Evolutionary conservation across 1,140 invertebrate genomes (phyloP).

Genomic region (Aethina tumida): DNA sequence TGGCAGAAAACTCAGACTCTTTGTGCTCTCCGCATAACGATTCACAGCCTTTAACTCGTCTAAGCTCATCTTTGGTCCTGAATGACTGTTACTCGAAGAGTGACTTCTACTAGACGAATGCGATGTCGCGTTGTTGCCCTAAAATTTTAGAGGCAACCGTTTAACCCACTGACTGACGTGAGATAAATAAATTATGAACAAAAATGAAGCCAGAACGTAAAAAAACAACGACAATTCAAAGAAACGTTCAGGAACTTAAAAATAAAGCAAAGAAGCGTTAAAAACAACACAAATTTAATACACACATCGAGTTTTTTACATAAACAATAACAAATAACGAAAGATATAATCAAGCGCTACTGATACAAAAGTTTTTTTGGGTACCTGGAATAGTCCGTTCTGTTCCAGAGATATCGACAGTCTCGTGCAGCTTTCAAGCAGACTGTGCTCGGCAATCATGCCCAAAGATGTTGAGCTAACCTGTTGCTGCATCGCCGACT

Average conservation of each 20-base stretch:
- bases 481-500: slow-evolving; percentile 28
- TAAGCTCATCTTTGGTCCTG: slow-evolving; percentile 60
- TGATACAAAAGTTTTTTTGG: too few species aligned
- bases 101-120: slow-evolving; percentile 53
- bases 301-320: too few species aligned
- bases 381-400: slow-evolving; percentile 70
- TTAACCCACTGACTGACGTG: not conserved
- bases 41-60: slow-evolving; percentile 77
- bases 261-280: not conserved
- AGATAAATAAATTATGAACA: slow-evolving; percentile 12
- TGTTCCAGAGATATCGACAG: slow-evolving; percentile 79
- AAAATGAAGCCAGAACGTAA: slow-evolving; percentile 5
- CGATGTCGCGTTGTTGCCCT: slow-evolving; percentile 39
- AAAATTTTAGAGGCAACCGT: too few species aligned
- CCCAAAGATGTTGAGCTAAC: slow-evolving; percentile 51
- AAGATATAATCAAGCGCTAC: too few species aligned
- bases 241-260: not conserved
- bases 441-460: slow-evolving; percentile 73
- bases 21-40: slow-evolving; percentile 84
- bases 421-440: slow-evolving; percentile 74
- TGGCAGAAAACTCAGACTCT: slow-evolving; percentile 81
- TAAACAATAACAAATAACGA: too few species aligned
- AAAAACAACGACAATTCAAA: not conserved
- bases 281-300: not conserved
- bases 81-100: slow-evolving; percentile 42